These are phyloP conservation scores for Euzophera pinguis DNA, from an alignment of 2,888 invertebrate genomes.

Conservation along the genomic window DNA sequence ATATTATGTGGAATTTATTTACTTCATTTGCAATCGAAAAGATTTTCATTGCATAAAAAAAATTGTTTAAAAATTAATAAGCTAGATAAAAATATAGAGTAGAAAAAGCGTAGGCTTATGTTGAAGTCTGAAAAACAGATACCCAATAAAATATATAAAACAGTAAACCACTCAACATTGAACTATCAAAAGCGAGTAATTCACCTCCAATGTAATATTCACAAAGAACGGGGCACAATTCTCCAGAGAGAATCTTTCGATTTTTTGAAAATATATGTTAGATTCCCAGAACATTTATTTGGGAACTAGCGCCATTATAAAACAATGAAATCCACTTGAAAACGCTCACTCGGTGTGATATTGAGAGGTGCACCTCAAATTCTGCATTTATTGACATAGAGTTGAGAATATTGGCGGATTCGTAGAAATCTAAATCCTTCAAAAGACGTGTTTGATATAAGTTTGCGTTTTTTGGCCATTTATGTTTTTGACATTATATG, in stretches of 20 bases:
- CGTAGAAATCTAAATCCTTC: neutral
- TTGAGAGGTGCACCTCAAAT: constrained; percentile 39
- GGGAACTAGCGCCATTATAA: constrained; percentile 28
- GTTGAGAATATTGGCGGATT: neutral
- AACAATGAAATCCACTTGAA: constrained; percentile 42
- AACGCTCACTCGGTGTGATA: constrained; percentile 38
- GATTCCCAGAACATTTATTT: constrained; percentile 28
- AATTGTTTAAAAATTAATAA: too few relatives aligned
- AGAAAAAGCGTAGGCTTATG: too few relatives aligned
- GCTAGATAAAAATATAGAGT: too few relatives aligned
- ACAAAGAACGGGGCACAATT: constrained; percentile 2
- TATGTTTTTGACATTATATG: too few relatives aligned
- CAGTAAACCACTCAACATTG: neutral
- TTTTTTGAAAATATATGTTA: constrained; percentile 14
- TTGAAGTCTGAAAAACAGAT: too few relatives aligned
- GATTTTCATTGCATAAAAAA: too few relatives aligned
- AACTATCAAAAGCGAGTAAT: neutral
- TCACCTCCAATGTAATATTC: constrained; percentile 3
- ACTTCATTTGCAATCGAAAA: too few relatives aligned
- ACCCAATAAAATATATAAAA: too few relatives aligned
- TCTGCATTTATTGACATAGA: constrained; percentile 32
- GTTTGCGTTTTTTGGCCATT: too few relatives aligned
- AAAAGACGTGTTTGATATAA: too few relatives aligned
- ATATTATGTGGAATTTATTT: too few relatives aligned
- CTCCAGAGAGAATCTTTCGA: neutral